phyloP scores from a whole-genome alignment of 2,113 vertebrate genomes.

The Motacilla tschutschensis region DNA sequence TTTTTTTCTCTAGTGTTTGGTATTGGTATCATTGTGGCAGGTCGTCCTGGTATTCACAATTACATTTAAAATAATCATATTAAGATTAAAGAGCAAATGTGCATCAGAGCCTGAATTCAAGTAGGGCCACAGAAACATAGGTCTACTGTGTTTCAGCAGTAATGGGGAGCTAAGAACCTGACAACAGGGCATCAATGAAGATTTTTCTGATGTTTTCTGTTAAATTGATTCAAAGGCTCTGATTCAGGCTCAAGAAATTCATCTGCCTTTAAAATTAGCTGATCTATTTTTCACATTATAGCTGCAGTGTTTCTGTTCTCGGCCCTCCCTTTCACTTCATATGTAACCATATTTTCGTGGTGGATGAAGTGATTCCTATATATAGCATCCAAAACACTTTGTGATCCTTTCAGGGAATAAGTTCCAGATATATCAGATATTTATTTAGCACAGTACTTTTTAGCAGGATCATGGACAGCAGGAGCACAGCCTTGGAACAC shows the following conservation, averaged over 20 bases:
- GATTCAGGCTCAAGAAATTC: not conserved
- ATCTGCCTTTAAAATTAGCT: slow-evolving; percentile 30
- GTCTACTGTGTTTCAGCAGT: not conserved
- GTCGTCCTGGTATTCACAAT: not conserved
- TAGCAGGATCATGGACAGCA: not conserved
- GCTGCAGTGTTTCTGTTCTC: not conserved
- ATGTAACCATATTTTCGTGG: slow-evolving; percentile 10
- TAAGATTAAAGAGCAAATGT: not conserved
- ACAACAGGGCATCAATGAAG: not conserved
- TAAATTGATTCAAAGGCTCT: not conserved
- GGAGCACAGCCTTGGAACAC: not conserved
- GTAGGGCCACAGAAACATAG: not conserved
- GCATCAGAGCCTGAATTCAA: not conserved
- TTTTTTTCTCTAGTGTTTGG: not conserved
- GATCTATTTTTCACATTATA: slow-evolving; percentile 26
- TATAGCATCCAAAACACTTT: slow-evolving; percentile 32
- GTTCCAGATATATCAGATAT: not conserved
- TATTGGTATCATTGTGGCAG: not conserved
- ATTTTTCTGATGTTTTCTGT: not conserved
- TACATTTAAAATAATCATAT: not conserved
- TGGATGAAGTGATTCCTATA: slow-evolving; percentile 52
- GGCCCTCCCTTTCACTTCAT: slow-evolving; percentile 18
- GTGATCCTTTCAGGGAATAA: slow-evolving; percentile 32
- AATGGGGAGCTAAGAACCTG: not conserved
- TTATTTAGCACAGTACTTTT: slow-evolving; percentile 11